phyloP scores from a whole-genome alignment of 2,113 vertebrate species.

The Ceyx melanurus region DNA sequence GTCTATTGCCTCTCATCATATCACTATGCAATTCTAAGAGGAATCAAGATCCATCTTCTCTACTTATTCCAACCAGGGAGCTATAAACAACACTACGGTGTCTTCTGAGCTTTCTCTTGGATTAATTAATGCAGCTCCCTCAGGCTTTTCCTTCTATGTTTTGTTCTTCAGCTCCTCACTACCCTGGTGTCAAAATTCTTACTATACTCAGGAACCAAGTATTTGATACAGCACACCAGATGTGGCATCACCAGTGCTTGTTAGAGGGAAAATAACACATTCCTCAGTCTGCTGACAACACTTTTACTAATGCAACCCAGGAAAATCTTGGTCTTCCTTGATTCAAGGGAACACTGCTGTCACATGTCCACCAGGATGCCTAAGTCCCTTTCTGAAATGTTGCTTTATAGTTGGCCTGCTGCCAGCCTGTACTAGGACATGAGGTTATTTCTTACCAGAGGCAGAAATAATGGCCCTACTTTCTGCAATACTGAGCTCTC shows the following conservation, averaged over 20 bases:
- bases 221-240: neutral
- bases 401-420: neutral
- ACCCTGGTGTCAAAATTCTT: neutral
- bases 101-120: neutral
- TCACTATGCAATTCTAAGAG: neutral
- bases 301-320: neutral
- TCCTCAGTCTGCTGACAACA: fast-evolving
- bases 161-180: neutral
- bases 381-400: neutral
- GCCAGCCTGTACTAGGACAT: neutral
- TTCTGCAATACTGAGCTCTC: neutral
- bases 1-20: fast-evolving
- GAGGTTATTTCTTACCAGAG: neutral
- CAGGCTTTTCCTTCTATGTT: neutral
- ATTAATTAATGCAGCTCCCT: neutral
- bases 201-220: neutral
- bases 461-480: neutral
- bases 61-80: neutral
- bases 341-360: neutral
- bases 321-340: neutral
- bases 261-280: neutral
- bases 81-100: neutral
- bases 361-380: neutral
- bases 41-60: neutral
- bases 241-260: neutral